A percentile compares a stretch with the other conserved stretches of the same genome.
phyloP scores from a whole-genome alignment of 2,888 invertebrate species.

The Odontothrips loti region DNA sequence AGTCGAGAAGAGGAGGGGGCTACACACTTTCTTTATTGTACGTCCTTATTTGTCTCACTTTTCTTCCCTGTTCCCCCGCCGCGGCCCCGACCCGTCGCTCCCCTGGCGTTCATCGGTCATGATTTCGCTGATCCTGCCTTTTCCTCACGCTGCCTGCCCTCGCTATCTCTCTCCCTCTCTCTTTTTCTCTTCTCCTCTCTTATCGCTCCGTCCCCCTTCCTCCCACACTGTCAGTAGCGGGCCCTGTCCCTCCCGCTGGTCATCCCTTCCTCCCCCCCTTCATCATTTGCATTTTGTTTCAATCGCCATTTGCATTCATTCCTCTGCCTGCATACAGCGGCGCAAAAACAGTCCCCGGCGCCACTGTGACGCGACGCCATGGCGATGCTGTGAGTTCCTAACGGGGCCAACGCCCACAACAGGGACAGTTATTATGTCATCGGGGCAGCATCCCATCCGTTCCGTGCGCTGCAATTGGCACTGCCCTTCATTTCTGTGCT shows the following conservation, averaged over 20 bases:
- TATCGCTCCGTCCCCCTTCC: background rate
- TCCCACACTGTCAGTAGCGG: background rate
- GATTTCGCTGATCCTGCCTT: constrained; percentile 16
- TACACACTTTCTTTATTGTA: constrained; percentile 4
- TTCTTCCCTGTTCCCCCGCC: background rate
- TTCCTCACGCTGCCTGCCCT: background rate
- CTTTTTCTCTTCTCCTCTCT: background rate
- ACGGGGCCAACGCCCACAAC: too few relatives aligned
- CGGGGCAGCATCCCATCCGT: too few relatives aligned
- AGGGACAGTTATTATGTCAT: too few relatives aligned
- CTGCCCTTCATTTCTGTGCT: too few relatives aligned
- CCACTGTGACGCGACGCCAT: too few relatives aligned
- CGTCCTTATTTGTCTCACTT: constrained; percentile 22
- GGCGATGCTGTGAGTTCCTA: too few relatives aligned
- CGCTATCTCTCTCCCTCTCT: background rate
- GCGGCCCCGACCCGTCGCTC: background rate
- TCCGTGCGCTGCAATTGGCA: too few relatives aligned
- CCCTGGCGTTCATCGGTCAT: constrained; percentile 24
- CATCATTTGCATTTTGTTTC: constrained; percentile 11
- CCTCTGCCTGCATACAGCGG: background rate
- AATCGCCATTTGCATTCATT: constrained; percentile 22
- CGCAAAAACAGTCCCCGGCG: too few relatives aligned
- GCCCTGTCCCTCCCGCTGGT: background rate
- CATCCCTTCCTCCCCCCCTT: background rate
- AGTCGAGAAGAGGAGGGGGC: background rate